These are phyloP conservation scores for Drosophila dives DNA, from an alignment of 2,888 invertebrate species.

Conservation along the genomic window DNA sequence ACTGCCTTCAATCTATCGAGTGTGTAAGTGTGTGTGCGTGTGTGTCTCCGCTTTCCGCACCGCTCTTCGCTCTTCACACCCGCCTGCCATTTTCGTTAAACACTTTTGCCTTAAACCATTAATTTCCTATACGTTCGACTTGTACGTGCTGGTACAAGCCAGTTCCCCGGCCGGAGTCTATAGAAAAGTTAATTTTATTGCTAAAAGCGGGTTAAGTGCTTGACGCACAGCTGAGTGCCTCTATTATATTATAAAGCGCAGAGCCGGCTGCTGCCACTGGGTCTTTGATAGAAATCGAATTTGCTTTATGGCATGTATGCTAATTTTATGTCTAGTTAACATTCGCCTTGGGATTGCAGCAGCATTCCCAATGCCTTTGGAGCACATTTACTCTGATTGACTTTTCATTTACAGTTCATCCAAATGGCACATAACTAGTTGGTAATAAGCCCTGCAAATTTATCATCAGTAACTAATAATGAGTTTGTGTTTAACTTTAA, in stretches of 20 bases:
- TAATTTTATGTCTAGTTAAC: constrained; percentile 73
- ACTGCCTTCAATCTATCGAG: constrained; percentile 67
- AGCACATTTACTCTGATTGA: constrained; percentile 59
- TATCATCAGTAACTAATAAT: constrained; percentile 11
- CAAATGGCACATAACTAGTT: constrained; percentile 28
- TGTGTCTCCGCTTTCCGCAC: constrained; percentile 37
- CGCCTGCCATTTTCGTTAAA: constrained; percentile 75
- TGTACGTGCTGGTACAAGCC: constrained; percentile 59
- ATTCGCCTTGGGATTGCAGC: constrained; percentile 32
- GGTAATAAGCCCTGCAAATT: constrained; percentile 7
- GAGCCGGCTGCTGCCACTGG: constrained; percentile 18
- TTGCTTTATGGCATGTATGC: constrained; percentile 82
- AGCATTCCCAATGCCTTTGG: constrained; percentile 20
- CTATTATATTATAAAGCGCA: constrained; percentile 47
- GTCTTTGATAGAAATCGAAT: constrained; percentile 80
- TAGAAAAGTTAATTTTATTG: constrained; percentile 82
- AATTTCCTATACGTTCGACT: constrained; percentile 78
- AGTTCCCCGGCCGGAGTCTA: constrained; percentile 40
- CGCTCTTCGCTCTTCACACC: constrained; percentile 7
- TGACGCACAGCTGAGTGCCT: constrained; percentile 70
- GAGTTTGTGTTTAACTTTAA: not conserved
- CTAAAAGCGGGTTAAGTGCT: constrained; percentile 83
- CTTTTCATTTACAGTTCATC: constrained; percentile 64
- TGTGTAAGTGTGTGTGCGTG: constrained; percentile 13
- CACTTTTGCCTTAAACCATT: constrained; percentile 83